Conservation (phyloP, 2,113 vertebrate genomes). For the Phoxinus phoxinus region DNA sequence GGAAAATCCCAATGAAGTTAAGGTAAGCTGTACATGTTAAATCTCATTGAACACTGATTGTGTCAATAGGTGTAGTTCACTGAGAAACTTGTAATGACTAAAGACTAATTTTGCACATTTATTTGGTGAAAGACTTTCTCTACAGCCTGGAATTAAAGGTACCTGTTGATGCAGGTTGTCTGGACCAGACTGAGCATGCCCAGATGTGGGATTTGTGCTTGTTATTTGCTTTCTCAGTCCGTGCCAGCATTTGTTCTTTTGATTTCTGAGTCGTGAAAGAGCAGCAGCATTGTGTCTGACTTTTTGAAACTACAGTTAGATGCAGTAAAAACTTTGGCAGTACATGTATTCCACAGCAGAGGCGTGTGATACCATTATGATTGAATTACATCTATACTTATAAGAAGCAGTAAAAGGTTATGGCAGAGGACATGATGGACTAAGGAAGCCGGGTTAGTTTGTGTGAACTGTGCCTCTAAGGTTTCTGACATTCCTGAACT, state of each 20-base stretch:
- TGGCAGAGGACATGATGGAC: neutral
- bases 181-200: conserved; percentile 35
- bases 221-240: conserved; percentile 10
- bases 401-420: neutral
- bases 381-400: neutral
- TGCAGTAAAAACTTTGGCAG: neutral
- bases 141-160: neutral
- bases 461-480: neutral
- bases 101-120: conserved; percentile 10
- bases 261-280: conserved; percentile 8
- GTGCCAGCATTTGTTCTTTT: conserved; percentile 18
- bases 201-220: conserved; percentile 17
- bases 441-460: neutral
- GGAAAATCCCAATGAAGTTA: conserved; percentile 84
- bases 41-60: neutral
- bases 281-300: neutral
- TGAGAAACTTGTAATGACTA: neutral
- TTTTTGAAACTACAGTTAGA: conserved; percentile 1
- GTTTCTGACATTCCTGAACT: neutral
- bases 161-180: conserved; percentile 34
- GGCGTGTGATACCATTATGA: neutral
- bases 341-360: neutral
- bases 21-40: conserved; percentile 77
- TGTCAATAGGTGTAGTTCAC: neutral
- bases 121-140: conserved; percentile 13